phyloP scores from a whole-genome alignment of 2,113 vertebrate genomes.

The Gyps fulvus region DNA sequence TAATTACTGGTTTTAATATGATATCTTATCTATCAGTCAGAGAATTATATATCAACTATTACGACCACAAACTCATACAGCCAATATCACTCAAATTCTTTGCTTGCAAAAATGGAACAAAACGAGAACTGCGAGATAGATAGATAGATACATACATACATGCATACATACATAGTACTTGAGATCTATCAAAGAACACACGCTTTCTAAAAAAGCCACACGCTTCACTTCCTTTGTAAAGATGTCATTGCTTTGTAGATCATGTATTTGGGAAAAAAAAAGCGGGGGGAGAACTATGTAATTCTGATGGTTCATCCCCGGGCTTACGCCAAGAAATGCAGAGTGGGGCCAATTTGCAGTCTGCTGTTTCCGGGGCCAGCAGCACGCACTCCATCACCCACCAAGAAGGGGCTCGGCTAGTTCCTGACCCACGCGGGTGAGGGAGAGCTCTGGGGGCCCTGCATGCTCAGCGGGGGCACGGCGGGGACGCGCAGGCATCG shows the following conservation, averaged over 20 bases:
- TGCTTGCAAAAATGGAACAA: not conserved
- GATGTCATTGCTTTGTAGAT: not conserved
- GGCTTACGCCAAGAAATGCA: not conserved
- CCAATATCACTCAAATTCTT: not conserved
- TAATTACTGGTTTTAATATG: not conserved
- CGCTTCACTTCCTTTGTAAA: not conserved
- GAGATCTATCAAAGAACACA: not conserved
- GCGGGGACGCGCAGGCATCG: not conserved
- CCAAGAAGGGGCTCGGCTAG: not conserved
- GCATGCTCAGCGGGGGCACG: not conserved
- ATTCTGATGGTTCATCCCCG: not conserved
- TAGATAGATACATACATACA: too few species aligned
- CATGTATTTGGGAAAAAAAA: not conserved
- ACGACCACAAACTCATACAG: not conserved
- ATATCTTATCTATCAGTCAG: not conserved
- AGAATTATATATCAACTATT: not conserved
- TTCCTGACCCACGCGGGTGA: not conserved
- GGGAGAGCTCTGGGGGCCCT: not conserved
- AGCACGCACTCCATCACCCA: not conserved
- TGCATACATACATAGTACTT: not conserved
- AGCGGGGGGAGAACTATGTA: not conserved
- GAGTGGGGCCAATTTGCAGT: not conserved
- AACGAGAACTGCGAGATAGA: not conserved
- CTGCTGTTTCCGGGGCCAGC: not conserved
- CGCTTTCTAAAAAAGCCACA: not conserved